phyloP scores from a whole-genome alignment of 2,113 vertebrate genomes.

The Sclerurus mexicanus region DNA sequence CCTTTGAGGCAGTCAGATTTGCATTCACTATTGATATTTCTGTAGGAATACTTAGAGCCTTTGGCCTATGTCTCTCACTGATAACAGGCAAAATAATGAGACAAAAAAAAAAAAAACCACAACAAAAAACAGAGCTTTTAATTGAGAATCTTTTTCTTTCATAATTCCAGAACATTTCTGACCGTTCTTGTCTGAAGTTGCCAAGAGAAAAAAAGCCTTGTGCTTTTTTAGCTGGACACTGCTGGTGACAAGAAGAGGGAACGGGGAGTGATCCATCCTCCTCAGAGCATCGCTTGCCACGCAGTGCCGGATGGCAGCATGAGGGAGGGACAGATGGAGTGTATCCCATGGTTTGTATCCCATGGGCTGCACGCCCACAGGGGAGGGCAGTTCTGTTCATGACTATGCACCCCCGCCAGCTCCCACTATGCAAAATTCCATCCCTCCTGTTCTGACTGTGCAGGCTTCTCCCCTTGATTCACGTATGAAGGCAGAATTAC shows the following conservation, averaged over 20 bases:
- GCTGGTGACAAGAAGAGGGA: background rate
- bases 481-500: background rate
- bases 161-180: background rate
- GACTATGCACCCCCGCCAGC: background rate
- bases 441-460: background rate
- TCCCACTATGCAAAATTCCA: background rate
- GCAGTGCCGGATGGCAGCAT: background rate
- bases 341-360: background rate
- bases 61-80: background rate
- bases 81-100: background rate
- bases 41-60: background rate
- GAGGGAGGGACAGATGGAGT: background rate
- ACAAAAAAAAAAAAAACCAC: too few relatives aligned
- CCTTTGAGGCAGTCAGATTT: background rate
- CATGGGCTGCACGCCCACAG: background rate
- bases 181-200: background rate
- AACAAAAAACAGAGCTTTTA: background rate
- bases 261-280: background rate
- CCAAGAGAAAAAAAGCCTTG: background rate
- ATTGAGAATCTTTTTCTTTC: background rate
- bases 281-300: fast-evolving
- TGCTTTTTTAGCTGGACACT: background rate
- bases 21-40: background rate
- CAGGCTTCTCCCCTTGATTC: background rate
- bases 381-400: background rate